Conservation (phyloP, 2,888 invertebrate species). For the Loripinus fragilis region DNA sequence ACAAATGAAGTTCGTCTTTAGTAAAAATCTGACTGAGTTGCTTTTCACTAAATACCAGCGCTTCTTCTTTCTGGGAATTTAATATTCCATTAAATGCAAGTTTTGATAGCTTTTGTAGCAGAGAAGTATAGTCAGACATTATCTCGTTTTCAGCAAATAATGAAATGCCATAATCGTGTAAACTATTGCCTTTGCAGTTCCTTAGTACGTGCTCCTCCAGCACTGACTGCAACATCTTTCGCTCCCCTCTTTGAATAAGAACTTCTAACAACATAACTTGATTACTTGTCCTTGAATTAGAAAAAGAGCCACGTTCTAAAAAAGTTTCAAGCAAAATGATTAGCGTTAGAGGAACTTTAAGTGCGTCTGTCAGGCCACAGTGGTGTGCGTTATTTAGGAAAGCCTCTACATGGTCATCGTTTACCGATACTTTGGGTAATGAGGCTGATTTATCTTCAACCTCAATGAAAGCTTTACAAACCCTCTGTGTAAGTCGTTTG, state of each 20-base stretch:
- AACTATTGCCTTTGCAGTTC: neutral
- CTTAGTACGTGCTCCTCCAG: no score
- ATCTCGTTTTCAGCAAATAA: neutral
- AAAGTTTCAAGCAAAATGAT: neutral
- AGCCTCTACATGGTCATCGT: neutral
- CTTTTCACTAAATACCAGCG: neutral
- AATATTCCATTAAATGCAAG: neutral
- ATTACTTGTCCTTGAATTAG: neutral
- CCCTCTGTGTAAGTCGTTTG: neutral
- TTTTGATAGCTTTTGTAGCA: neutral
- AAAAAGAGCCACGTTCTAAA: neutral
- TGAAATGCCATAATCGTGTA: neutral
- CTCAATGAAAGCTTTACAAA: neutral
- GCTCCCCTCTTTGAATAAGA: neutral
- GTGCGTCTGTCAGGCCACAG: neutral
- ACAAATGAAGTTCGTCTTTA: neutral
- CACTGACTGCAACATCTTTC: neutral
- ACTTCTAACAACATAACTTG: neutral
- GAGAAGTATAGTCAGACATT: neutral
- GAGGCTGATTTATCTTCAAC: neutral
- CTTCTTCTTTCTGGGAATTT: neutral
- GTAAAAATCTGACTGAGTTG: neutral
- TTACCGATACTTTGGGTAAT: neutral
- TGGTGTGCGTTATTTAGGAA: neutral
- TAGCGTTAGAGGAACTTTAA: neutral